These are phyloP conservation scores for Diaphora mendica DNA, from an alignment of 2,888 invertebrate genomes.

Conservation along the genomic window DNA sequence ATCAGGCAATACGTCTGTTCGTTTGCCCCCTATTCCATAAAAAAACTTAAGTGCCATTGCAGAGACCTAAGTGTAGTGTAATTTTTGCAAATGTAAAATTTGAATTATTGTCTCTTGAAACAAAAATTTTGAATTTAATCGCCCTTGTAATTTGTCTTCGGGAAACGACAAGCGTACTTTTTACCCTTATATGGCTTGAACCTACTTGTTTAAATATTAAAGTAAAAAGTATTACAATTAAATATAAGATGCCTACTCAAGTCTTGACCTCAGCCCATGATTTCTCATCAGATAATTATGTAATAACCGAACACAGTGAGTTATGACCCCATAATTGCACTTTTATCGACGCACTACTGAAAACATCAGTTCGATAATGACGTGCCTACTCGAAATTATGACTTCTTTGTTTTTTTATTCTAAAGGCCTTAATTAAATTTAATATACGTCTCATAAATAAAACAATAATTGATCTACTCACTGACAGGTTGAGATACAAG, in stretches of 20 bases:
- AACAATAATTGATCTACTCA: conserved; percentile 24
- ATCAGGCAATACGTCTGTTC: no score
- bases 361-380: conserved; percentile 51
- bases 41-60: no score
- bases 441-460: conserved; percentile 31
- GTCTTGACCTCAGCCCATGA: conserved; percentile 32
- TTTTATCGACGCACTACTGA: conserved; percentile 57
- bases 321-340: conserved; percentile 58
- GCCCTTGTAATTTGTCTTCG: background rate
- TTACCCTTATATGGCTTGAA: background rate
- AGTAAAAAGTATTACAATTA: background rate
- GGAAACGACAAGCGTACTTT: background rate
- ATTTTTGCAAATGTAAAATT: no score
- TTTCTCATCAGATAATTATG: conserved; percentile 57
- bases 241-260: conserved; percentile 14
- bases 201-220: conserved; percentile 1
- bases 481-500: conserved; percentile 19
- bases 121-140: no score
- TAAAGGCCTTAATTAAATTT: conserved; percentile 50
- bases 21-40: no score
- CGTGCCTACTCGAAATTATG: conserved; percentile 35
- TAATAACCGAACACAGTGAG: conserved; percentile 43
- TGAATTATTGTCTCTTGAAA: no score
- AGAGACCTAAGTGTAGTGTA: no score
- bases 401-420: conserved; percentile 48